Base-by-base conservation (phyloP, 2,797 vertebrate species). In the Mallotus villosus region DNA sequence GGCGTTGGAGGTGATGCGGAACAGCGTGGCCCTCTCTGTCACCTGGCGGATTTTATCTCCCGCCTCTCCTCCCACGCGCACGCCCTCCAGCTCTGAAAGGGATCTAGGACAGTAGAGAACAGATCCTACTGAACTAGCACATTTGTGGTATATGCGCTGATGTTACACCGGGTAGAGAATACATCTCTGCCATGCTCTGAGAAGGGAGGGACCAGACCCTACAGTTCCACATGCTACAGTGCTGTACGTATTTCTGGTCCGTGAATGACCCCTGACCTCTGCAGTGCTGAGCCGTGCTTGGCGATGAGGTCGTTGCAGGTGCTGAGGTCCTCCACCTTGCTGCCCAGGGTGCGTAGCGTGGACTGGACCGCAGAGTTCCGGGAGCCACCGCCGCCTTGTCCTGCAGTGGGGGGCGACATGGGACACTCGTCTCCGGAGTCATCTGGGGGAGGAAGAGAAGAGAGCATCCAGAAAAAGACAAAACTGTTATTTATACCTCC, bases 271-370 rank as follows among this genome's bases (percentile, higher is more conserved):
- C n/a, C 80, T 76, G 68, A 94, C 81, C 97, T 94, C 85, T 99
- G 97, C 65, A 99, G 92, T 11, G 97, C 97, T 0, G 96, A 96
- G 67, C 97, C 97, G 0, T 99, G 97, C 90, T 99, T 99, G 74
- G 96, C 96, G 0, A 99, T 98, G 53, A 99, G 93, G 90, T 99
- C 97, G 0, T 98, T 98, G 88, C 97, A 99, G 0, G 97, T 99
- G 84, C 93, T 93, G 70, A 99, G 92, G 74, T 98, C 97, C 78
- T 98, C 97, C 82, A 98, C 97, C 61, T 98, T 99, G 90, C 95
- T 96, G 82, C 91, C 92, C 0, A 99, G 90, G 0, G 94, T 96
- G 34, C 96, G 93, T 16, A 99, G 90, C 0, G 96, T 97, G 68
- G 92, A 95, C 89, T 99, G 97, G 78, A 98, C 88, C 87, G 99